Base-by-base conservation (phyloP, 2,113 vertebrate genomes). In the Trochalopteron elliotii region DNA sequence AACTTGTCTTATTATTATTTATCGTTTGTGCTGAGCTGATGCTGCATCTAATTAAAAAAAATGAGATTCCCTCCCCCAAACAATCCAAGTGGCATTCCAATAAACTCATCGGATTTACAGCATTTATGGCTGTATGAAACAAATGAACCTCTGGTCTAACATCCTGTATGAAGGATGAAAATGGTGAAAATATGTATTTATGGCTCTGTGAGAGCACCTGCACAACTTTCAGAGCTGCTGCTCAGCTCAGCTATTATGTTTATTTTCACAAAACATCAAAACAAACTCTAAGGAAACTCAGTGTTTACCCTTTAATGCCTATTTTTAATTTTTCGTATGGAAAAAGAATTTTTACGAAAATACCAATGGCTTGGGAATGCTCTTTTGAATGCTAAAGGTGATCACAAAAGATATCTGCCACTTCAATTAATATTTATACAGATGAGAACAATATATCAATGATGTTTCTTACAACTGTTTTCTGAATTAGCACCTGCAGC, bases 401-500 rank as follows among this genome's bases (percentile, higher is more conserved):
- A 12, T 14, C 35, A 33, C 18, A 18, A 13, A 31, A 72, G 57
- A 14, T 8, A 11, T 31, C 61, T 78, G 10, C 80, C 13, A 23
- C 19, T 57, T 44, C 1, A 2, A 10, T 1, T 42, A 49, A 13
- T 13, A 11, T 9, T 61, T 37, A 2, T 1, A 9, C 19, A 19
- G 20, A 15, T 6, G 6, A 67, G 50, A 19, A 2, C 10, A 39
- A 16, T 5, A 1, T 2, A 4, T 15, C 17, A 7, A 0, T 40
- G 88, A 15, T 33, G 15, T 24, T 83, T 50, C 31, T 20, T 39
- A 14, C 15, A 39, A 0, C 25, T 9, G 6, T 25, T 31, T 19
- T 5, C 33, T 19, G 17, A 57, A 23, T 85, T 12, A 6, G 8
- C 30, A 5, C 7, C 1, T 7, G 22, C 16, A 40, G 25, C 31